Evolutionary conservation across 1,140 invertebrate genomes (phyloP).

Genomic region (Penaeus indicus): DNA sequence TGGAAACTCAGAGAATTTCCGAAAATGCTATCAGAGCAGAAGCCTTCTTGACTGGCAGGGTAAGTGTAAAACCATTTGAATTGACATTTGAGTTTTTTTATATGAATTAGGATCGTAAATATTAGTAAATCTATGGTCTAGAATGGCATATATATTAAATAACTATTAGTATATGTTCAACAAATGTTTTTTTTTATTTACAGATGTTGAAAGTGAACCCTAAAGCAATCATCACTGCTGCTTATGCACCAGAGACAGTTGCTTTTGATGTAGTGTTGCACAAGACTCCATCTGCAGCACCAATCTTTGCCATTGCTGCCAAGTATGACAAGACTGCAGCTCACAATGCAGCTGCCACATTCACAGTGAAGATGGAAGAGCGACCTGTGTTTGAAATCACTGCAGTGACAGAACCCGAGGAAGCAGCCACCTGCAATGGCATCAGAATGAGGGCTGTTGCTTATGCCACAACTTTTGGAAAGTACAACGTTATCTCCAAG

Average conservation of each 20-base stretch:
- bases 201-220: slow-evolving; percentile 35
- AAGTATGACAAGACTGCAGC: slow-evolving; percentile 20
- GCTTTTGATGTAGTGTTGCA: slow-evolving; percentile 41
- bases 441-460: slow-evolving; percentile 21
- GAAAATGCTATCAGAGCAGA: slow-evolving; percentile 41
- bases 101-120: no score
- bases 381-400: slow-evolving; percentile 12
- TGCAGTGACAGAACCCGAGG: slow-evolving; percentile 3
- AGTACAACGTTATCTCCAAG: slow-evolving; percentile 23
- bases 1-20: slow-evolving; percentile 3
- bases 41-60: slow-evolving; percentile 3
- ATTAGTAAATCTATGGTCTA: not conserved
- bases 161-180: no score
- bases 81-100: no score
- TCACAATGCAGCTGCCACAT: slow-evolving; percentile 19
- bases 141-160: not conserved
- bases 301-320: slow-evolving; percentile 21
- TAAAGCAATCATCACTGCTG: not conserved
- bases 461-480: not conserved
- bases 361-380: slow-evolving; percentile 12
- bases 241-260: slow-evolving; percentile 14
- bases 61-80: not conserved
- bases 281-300: slow-evolving; percentile 38
- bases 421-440: slow-evolving; percentile 27
- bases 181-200: not conserved